Base-by-base conservation (phyloP, 2,888 invertebrate species). In the Agrotis clavis region DNA sequence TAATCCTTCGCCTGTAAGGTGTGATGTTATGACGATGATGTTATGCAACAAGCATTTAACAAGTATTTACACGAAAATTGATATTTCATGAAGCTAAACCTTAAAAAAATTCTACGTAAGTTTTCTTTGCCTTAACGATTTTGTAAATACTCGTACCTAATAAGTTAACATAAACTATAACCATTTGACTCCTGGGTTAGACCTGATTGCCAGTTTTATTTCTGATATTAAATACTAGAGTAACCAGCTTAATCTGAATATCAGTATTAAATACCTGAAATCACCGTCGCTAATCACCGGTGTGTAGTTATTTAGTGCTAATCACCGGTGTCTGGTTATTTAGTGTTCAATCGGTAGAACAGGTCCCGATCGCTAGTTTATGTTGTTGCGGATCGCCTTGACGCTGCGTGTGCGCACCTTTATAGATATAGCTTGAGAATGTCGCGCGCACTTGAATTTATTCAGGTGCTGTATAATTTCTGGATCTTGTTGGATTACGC, bases 361-460 rank as follows among this genome's bases (percentile, higher is more conserved):
- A 70, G 77, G 84, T 85, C 79, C 63, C 72, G 64, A 79, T 54
- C 65, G 77, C 73, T 79, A 77, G 72, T 77, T 79, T 85, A 77
- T 81, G 74, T 79, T 63, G 72, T 75, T 79, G 87, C 79, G 60
- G 87, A 80, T 87, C 78, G 87, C 86, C 87, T 86, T 86, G 86
- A 82, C 71, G 85, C 69, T 75, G 79, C 78, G 75, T 77, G 77
- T 25, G 85, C 81, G 79, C 77, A 76, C 50, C 51, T 48, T 69
- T 77, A 63, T 19, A 16, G 16, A 3, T 79, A 67, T 72, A 75
- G 67, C 59, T 65, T 70, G 78, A 77, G 81, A 85, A 84, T 87
- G 81, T 82, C 51, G 79, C 71, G 67, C 18, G 41, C 30, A 74
- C 16, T 62, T 61, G 48, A 21, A 47, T 47, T 14, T 57, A 47